Evolutionary conservation across 2,113 vertebrate species (phyloP).

Genomic region (Carlito syrichta): DNA sequence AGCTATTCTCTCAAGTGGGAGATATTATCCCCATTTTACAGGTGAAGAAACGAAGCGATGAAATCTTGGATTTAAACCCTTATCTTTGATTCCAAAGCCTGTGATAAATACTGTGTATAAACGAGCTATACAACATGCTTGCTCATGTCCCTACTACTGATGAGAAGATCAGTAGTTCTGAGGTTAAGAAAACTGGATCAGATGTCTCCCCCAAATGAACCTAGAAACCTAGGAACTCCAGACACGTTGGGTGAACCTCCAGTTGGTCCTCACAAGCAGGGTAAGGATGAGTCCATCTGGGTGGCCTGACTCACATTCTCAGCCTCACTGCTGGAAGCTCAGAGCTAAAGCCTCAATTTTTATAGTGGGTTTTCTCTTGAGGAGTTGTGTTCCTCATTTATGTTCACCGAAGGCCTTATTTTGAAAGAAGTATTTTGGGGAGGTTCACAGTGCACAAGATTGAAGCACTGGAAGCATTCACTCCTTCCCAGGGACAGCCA

Average conservation of each 20-base stretch:
- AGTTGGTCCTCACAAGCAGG: neutral
- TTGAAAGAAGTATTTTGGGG: neutral
- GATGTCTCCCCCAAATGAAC: neutral
- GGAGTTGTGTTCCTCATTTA: neutral
- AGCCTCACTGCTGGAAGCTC: neutral
- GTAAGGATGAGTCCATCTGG: neutral
- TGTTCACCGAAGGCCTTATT: neutral
- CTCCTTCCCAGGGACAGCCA: neutral
- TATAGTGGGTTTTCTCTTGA: neutral
- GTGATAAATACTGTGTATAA: neutral
- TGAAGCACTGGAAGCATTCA: neutral
- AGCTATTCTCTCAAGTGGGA: neutral
- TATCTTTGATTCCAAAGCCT: neutral
- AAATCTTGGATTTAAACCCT: neutral
- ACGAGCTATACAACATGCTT: neutral
- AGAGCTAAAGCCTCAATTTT: neutral
- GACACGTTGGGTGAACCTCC: fast-evolving
- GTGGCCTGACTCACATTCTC: neutral
- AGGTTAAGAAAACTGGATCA: neutral
- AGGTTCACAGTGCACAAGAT: neutral
- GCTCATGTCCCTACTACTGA: neutral
- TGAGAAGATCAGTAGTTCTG: neutral
- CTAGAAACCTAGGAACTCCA: neutral
- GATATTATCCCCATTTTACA: neutral
- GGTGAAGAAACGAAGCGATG: neutral